Evolutionary conservation across 2,888 invertebrate genomes (phyloP).

Genomic region (Hedychridium roseum): DNA sequence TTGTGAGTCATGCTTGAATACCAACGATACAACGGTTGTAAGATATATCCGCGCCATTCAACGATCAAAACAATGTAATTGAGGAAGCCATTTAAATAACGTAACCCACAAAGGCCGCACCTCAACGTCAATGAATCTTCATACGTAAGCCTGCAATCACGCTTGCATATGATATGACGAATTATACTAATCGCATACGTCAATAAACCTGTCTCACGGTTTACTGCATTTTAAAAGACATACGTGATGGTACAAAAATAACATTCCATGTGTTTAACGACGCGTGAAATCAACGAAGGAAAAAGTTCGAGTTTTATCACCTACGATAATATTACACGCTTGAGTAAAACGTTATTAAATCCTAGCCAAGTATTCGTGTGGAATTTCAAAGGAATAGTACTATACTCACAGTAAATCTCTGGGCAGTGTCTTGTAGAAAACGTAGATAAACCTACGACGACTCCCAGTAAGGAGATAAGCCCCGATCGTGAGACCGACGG

Average conservation of each 20-base stretch:
- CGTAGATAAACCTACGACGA: constrained; percentile 69
- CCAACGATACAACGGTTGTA: not conserved
- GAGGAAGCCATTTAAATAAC: constrained; percentile 28
- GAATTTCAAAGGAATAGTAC: too few relatives aligned
- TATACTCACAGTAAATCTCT: constrained; percentile 74
- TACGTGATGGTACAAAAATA: too few relatives aligned
- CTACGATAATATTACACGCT: not conserved
- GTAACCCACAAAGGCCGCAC: constrained; percentile 22
- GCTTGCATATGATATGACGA: too few relatives aligned
- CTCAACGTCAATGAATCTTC: too few relatives aligned
- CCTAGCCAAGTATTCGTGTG: not conserved
- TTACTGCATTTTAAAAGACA: too few relatives aligned
- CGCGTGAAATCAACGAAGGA: too few relatives aligned
- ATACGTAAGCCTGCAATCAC: too few relatives aligned
- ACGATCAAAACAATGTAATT: constrained; percentile 24
- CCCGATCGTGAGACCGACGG: constrained; percentile 75
- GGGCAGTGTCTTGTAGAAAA: constrained; percentile 72
- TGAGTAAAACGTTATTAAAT: not conserved
- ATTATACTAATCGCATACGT: too few relatives aligned
- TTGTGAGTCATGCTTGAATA: not conserved
- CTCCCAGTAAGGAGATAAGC: constrained; percentile 68
- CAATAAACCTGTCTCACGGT: too few relatives aligned
- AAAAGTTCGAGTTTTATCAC: too few relatives aligned
- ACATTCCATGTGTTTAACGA: too few relatives aligned
- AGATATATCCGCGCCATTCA: too few relatives aligned